These are phyloP conservation scores for Leucophenga varia DNA, from an alignment of 1,140 invertebrate species.

Conservation along the genomic window DNA sequence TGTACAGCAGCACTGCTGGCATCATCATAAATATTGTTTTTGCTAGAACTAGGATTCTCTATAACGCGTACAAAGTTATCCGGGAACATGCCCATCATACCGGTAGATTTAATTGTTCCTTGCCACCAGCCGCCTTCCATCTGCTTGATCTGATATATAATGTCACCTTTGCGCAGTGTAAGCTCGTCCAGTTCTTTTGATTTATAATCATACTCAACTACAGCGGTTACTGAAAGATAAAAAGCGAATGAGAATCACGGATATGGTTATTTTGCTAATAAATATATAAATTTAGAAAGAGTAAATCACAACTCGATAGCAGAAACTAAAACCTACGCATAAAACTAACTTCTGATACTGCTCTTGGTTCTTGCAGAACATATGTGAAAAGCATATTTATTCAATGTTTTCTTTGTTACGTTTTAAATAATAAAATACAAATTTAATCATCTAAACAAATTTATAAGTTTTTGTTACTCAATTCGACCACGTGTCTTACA, in stretches of 20 bases:
- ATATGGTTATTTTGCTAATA: conserved; percentile 9
- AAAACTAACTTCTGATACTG: too few species aligned
- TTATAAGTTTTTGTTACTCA: too few species aligned
- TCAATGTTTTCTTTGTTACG: not conserved
- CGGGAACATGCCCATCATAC: conserved; percentile 93
- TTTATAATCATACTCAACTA: conserved; percentile 79
- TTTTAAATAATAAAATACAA: not conserved
- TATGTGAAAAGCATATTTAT: not conserved
- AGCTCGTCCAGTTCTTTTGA: conserved; percentile 83
- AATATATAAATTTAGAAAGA: not conserved
- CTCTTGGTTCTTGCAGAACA: too few species aligned
- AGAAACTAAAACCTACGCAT: too few species aligned
- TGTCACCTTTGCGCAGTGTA: conserved; percentile 83
- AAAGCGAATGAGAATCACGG: conserved; percentile 6
- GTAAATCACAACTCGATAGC: too few species aligned
- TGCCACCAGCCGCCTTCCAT: conserved; percentile 96
- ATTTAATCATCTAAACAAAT: not conserved
- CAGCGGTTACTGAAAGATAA: conserved; percentile 67
- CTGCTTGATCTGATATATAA: conserved; percentile 80
- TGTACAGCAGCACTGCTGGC: conserved; percentile 34
- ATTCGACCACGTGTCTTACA: too few species aligned
- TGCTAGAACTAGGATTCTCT: conserved; percentile 27
- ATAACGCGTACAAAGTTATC: conserved; percentile 90
- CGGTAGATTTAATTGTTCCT: conserved; percentile 75
- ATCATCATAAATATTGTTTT: conserved; percentile 36